These are phyloP conservation scores for Rafetus swinhoei DNA, from an alignment of 2,113 vertebrate genomes.

Conservation along the genomic window DNA sequence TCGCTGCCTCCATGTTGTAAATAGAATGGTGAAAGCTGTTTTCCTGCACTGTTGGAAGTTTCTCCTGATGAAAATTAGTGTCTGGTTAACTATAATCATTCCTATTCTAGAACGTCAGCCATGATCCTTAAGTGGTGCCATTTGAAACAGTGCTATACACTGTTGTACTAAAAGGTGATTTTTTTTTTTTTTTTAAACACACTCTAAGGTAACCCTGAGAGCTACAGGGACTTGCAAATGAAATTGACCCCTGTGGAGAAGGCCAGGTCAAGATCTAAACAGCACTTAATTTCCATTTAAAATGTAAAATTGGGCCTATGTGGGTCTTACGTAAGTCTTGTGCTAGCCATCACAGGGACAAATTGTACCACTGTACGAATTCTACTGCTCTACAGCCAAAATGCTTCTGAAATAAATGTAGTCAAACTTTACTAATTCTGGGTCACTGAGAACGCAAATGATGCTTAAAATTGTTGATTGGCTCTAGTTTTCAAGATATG, in stretches of 20 bases:
- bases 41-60: not conserved
- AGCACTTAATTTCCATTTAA: not conserved
- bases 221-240: not conserved
- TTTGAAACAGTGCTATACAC: not conserved
- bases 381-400: too few species aligned
- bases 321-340: not conserved
- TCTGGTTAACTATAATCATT: not conserved
- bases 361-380: not conserved
- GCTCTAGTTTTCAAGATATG: too few species aligned
- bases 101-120: rapidly evolving
- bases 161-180: not conserved
- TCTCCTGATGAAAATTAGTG: not conserved
- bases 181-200: too few species aligned
- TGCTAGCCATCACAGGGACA: rapidly evolving
- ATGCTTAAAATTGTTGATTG: too few species aligned
- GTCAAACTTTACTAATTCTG: too few species aligned
- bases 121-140: not conserved
- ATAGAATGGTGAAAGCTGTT: not conserved
- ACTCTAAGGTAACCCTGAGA: not conserved
- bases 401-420: too few species aligned
- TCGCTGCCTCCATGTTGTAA: not conserved
- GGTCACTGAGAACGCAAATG: too few species aligned
- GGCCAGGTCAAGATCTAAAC: not conserved
- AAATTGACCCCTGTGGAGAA: not conserved
- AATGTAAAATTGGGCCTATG: not conserved